phyloP scores from a whole-genome alignment of 2,113 vertebrate species.

The Hemichromis elongatus region DNA sequence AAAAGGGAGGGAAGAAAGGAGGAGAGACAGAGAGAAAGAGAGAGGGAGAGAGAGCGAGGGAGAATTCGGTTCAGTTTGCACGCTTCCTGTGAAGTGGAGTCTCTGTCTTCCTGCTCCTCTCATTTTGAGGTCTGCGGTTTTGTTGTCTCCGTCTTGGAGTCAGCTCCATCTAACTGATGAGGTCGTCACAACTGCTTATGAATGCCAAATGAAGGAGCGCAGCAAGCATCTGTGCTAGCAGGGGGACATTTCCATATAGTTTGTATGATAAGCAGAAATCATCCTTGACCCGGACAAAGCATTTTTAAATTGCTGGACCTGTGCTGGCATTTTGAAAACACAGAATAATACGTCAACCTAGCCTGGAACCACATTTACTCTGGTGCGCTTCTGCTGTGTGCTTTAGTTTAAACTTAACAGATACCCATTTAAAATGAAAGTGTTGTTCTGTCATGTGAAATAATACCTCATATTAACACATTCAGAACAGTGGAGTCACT shows the following conservation, averaged over 20 bases:
- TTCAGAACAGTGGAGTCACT: conserved; percentile 25
- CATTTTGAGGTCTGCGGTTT: conserved; percentile 73
- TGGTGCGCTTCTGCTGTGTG: neutral
- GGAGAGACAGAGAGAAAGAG: conserved; percentile 37
- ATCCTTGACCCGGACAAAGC: conserved; percentile 34
- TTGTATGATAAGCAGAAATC: conserved; percentile 55
- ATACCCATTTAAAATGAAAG: conserved; percentile 9
- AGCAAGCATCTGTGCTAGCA: neutral
- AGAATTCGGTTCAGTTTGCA: conserved; percentile 47
- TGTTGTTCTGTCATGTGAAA: conserved; percentile 2
- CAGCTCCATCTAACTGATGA: conserved; percentile 70
- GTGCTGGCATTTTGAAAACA: neutral
- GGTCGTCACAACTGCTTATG: conserved; percentile 69
- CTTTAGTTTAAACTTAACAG: neutral
- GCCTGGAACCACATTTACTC: neutral
- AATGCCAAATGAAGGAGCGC: conserved; percentile 56
- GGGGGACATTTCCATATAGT: conserved; percentile 52
- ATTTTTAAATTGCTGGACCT: neutral
- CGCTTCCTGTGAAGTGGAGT: conserved; percentile 63
- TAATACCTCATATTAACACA: neutral
- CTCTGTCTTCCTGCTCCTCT: conserved; percentile 59
- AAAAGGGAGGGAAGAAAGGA: conserved; percentile 47
- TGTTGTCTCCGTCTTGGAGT: conserved; percentile 66
- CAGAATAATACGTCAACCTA: neutral
- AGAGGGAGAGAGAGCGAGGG: conserved; percentile 1